Evolutionary conservation across 2,797 vertebrate genomes (phyloP), one percentile per base, ranked within the genome.

Genomic region (Sebastes taczanowskii): DNA sequence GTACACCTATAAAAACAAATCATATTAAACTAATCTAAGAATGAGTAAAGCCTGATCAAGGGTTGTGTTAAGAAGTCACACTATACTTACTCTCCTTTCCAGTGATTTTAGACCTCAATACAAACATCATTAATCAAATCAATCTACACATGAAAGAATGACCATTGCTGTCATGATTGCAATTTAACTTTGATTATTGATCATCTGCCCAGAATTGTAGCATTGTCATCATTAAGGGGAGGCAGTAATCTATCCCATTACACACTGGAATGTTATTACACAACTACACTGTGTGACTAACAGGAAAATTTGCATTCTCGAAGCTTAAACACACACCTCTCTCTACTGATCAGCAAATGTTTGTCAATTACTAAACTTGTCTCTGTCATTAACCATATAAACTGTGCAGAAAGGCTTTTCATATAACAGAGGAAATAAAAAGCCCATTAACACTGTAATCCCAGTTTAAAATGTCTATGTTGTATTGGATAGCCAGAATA

Each of bases 311-410:
- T 76, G 73, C 77, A 86, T 91, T 86, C 80, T 85, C 55, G 3
- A 71, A 62, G 81, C 74, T 85, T 69, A 74, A 81, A 76, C 56
- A 52, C 66, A 77, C 53, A 73, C 62, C 69, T 74, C 78, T 83
- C 38, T 78, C 76, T 42, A 29, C 72, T 88, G 79, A 89, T 86
- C 71, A 78, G 74, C 67, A 81, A 84, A 85, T 84, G 76, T 87
- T 88, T 90, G 76, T 66, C 53, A 85, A 77, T 91, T 88, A 80
- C 62, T 77, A 62, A 81, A 78, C 74, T 76, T 70, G 75, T 89
- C 73, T 71, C 76, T 62, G 76, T 60, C 62, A 80, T 89, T 80
- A 71, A 59, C 49, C 42, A 52, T 55, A 71, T 77, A 42, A 77
- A 75, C 20, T n/a, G 25, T 10, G 23, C 35, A 58, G 46, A n/a